These are phyloP conservation scores for Silurus meridionalis DNA, from an alignment of 2,113 vertebrate genomes.

Conservation along the genomic window DNA sequence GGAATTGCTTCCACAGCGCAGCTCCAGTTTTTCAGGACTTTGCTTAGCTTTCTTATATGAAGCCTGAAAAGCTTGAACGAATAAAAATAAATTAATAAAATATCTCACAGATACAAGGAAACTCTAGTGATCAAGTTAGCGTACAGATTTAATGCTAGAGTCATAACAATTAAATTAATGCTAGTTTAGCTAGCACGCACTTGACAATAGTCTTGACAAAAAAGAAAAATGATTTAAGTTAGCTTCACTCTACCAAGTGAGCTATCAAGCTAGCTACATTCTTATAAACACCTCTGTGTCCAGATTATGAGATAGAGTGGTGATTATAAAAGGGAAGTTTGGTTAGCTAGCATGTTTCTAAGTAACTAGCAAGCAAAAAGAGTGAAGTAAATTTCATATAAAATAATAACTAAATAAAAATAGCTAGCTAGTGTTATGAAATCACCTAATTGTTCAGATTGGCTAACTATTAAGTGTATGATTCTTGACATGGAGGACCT, in stretches of 20 bases:
- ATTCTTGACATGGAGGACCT: no score
- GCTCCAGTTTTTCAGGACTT: slow-evolving; percentile 37
- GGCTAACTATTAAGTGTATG: no score
- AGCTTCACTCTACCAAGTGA: neutral
- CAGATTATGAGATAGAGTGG: neutral
- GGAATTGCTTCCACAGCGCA: slow-evolving; percentile 32
- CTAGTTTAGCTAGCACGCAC: neutral
- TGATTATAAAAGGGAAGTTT: neutral
- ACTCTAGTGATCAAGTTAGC: neutral
- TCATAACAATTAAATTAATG: neutral
- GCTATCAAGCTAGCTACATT: neutral
- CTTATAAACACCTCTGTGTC: neutral
- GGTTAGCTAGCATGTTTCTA: neutral
- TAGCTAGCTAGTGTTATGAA: neutral
- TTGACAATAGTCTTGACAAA: no score
- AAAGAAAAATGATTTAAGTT: neutral
- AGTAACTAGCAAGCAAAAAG: no score
- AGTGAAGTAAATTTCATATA: no score
- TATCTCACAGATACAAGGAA: slow-evolving; percentile 1
- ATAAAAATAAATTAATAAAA: slow-evolving; percentile 31
- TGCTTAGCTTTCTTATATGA: slow-evolving; percentile 57
- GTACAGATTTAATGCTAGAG: neutral
- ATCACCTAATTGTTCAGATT: no score
- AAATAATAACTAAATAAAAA: no score
- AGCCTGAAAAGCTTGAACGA: slow-evolving; percentile 58